These are phyloP conservation scores for Phaetusa simplex DNA, from an alignment of 2,113 vertebrate species.

Conservation along the genomic window DNA sequence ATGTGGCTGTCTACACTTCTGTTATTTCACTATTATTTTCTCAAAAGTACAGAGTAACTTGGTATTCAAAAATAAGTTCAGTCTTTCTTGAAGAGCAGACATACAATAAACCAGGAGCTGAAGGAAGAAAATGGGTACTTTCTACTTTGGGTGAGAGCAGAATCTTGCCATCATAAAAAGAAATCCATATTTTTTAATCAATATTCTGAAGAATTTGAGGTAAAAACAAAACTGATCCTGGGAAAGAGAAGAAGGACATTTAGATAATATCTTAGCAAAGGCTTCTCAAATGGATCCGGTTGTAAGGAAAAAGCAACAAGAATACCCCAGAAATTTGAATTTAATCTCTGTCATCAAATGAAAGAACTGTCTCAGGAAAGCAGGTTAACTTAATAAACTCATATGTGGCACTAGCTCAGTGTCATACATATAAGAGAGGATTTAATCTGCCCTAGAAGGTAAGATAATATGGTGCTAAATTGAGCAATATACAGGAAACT, in stretches of 20 bases:
- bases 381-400: not conserved
- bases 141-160: not conserved
- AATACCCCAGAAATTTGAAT: not conserved
- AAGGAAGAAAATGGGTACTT: not conserved
- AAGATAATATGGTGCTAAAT: not conserved
- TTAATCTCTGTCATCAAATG: not conserved
- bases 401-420: not conserved
- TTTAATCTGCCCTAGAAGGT: not conserved
- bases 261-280: not conserved
- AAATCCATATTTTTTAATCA: not conserved
- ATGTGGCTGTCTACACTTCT: not conserved
- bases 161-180: not conserved
- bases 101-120: not conserved
- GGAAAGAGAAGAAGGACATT: not conserved
- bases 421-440: not conserved
- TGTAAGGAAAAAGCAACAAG: not conserved
- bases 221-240: not conserved
- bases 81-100: not conserved
- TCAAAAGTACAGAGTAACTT: not conserved
- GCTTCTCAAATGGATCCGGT: not conserved
- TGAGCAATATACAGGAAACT: not conserved
- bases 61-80: not conserved
- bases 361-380: not conserved
- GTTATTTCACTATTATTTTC: not conserved
- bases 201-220: not conserved